Percentiles rank a stretch among this genome's conserved stretches.
Conservation (phyloP, 1,140 invertebrate genomes). For the Drosophila grimshawi region DNA sequence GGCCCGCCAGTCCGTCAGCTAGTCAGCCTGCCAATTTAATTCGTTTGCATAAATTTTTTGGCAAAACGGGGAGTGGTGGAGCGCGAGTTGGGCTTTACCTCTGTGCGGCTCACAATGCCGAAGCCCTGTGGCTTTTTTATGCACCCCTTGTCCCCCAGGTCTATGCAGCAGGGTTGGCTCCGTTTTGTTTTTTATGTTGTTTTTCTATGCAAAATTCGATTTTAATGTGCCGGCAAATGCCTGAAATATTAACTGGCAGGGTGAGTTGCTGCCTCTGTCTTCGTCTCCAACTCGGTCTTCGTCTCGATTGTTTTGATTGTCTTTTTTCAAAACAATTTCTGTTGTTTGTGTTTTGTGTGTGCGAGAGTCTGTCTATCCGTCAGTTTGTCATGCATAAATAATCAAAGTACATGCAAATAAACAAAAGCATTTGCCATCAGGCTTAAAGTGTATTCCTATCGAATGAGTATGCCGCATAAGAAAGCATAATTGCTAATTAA, state of each 20-base stretch:
- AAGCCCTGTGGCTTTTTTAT: conserved; percentile 70
- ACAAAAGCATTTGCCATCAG: not conserved
- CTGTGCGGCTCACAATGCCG: conserved; percentile 55
- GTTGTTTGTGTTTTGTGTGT: conserved; percentile 19
- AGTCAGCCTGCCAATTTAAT: conserved; percentile 70
- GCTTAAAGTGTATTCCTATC: conserved; percentile 4
- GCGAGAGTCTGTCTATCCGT: conserved; percentile 10
- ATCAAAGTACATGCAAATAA: conserved; percentile 35
- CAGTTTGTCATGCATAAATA: conserved; percentile 17
- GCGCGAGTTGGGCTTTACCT: not conserved
- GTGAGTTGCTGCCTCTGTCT: not conserved
- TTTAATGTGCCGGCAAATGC: conserved; percentile 77
- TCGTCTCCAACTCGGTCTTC: not conserved
- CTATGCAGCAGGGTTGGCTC: not conserved
- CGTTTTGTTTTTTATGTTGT: conserved; percentile 49
- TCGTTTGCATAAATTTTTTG: conserved; percentile 77
- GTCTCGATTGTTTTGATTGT: conserved; percentile 36
- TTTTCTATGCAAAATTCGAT: conserved; percentile 76
- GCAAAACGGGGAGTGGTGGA: not conserved
- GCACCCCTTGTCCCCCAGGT: conserved; percentile 17
- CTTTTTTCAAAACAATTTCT: conserved; percentile 38
- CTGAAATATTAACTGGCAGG: conserved; percentile 59
- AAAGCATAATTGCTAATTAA: conserved; percentile 62
- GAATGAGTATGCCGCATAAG: conserved; percentile 22
- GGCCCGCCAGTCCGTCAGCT: not conserved